These are phyloP conservation scores for Microtus richardsoni DNA, from an alignment of 2,113 vertebrate genomes.

Conservation along the genomic window DNA sequence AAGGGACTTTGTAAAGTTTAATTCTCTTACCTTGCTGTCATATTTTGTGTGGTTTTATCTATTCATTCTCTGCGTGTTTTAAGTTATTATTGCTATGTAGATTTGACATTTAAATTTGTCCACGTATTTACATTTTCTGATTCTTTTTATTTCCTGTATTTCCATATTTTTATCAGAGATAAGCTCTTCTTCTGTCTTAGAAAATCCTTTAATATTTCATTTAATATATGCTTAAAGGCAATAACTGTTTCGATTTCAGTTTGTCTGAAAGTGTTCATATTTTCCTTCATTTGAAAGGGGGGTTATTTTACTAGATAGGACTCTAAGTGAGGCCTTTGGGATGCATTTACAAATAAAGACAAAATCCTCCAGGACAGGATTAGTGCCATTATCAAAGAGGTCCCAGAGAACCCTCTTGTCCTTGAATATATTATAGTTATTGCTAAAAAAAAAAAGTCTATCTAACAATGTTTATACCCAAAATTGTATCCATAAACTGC, in stretches of 20 bases:
- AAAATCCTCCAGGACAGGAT: neutral
- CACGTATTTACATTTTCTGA: slow-evolving; percentile 5
- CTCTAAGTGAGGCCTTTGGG: neutral
- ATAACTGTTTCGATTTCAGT: neutral
- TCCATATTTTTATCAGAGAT: neutral
- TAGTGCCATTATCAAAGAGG: neutral
- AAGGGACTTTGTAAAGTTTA: neutral
- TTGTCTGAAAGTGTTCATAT: slow-evolving; percentile 3
- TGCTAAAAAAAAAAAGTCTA: neutral
- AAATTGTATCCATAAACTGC: neutral
- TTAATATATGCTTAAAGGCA: neutral
- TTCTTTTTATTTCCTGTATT: neutral
- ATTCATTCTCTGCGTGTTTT: neutral
- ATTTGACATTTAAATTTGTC: neutral
- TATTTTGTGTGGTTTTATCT: neutral
- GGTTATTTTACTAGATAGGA: neutral
- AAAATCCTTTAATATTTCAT: neutral
- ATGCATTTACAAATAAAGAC: neutral
- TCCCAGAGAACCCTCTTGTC: neutral
- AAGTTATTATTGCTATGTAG: neutral
- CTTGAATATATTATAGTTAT: neutral
- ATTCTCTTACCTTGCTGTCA: neutral
- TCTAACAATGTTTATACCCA: neutral
- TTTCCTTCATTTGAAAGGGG: neutral
- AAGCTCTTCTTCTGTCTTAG: neutral